Conservation (phyloP, 1,140 invertebrate genomes). For the Gonatopus flavifemur region DNA sequence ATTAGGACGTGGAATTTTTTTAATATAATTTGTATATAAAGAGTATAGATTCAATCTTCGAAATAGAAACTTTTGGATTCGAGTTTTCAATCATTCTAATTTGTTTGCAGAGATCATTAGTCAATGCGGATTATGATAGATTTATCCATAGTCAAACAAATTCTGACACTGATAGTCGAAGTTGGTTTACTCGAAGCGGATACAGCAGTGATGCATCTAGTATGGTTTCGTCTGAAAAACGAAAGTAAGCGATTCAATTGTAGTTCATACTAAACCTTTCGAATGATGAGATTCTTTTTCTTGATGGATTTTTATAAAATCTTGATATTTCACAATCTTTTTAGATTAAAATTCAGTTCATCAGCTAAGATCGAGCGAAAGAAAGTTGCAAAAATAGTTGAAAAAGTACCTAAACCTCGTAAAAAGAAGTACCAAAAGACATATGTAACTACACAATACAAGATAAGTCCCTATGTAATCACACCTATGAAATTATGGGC, state of each 20-base stretch:
- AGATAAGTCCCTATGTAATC: conserved; percentile 45
- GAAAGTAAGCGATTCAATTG: no score
- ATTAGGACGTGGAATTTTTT: no score
- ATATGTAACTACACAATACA: conserved; percentile 41
- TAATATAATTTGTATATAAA: no score
- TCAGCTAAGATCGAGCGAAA: conserved; percentile 40
- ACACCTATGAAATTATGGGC: conserved; percentile 54
- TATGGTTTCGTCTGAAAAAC: conserved; percentile 15
- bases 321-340: conserved; percentile 13
- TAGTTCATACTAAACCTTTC: no score
- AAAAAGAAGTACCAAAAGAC: conserved; percentile 40
- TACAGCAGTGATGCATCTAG: conserved; percentile 39
- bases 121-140: conserved; percentile 49
- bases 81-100: no score
- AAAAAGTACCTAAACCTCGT: conserved; percentile 34
- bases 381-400: conserved; percentile 39
- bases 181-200: conserved; percentile 46
- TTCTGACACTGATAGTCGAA: conserved; percentile 36
- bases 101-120: conserved; percentile 36
- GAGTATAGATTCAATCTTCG: no score
- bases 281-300: no score
- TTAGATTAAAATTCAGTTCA: conserved; percentile 46
- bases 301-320: no score
- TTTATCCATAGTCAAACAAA: conserved; percentile 38
- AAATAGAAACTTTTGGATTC: conserved; percentile 23